Evolutionary conservation across 2,797 vertebrate species (phyloP).

Genomic region (Macropus fuliginosus): DNA sequence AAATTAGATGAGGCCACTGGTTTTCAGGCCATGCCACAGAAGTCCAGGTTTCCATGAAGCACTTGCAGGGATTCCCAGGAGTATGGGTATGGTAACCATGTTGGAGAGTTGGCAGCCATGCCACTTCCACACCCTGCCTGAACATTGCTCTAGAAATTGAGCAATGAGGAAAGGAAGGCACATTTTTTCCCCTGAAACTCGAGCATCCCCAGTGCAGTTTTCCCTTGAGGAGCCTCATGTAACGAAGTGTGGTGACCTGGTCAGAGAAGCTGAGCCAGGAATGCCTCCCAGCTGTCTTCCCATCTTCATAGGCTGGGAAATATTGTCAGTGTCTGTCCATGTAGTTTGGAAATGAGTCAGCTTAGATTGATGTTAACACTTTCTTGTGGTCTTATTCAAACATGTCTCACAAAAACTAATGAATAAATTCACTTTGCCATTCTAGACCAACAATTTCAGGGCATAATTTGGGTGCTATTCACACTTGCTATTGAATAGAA

Average conservation of each 20-base stretch:
- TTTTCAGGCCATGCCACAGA: neutral
- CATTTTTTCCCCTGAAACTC: neutral
- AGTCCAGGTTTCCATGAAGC: too few relatives aligned
- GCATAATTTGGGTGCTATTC: slow-evolving; percentile 3
- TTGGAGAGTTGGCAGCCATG: neutral
- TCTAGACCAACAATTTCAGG: neutral
- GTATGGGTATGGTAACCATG: neutral
- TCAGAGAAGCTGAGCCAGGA: neutral
- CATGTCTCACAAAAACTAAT: slow-evolving; percentile 18
- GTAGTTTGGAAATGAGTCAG: slow-evolving; percentile 10
- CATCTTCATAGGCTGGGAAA: slow-evolving; percentile 9
- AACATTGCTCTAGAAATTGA: neutral
- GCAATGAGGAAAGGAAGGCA: neutral
- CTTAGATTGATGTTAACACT: slow-evolving; percentile 13
- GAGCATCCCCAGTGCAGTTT: neutral
- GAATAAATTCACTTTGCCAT: slow-evolving; percentile 52
- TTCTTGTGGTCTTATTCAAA: slow-evolving; percentile 18
- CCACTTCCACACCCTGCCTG: neutral
- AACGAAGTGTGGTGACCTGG: neutral
- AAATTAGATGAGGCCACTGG: neutral
- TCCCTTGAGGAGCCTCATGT: neutral
- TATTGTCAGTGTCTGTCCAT: slow-evolving; percentile 30
- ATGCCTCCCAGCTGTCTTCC: slow-evolving; percentile 5
- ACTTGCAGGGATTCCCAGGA: neutral
- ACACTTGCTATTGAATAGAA: slow-evolving; percentile 33